Base-by-base conservation (phyloP, 2,888 invertebrate genomes). In the Drosophila rellima region DNA sequence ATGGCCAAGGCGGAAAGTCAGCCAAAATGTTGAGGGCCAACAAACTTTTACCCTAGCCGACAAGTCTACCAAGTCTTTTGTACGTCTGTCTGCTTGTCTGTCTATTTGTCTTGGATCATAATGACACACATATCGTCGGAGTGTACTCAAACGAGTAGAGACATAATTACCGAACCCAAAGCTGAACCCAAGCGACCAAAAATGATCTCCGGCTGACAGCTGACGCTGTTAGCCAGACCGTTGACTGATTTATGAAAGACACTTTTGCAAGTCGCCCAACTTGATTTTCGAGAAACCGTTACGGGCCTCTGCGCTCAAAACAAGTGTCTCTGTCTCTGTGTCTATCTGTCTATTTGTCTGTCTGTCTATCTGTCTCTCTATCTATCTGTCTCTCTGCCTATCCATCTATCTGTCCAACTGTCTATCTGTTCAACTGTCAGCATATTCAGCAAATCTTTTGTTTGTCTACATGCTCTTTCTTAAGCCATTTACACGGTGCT, bases 181-280 rank as follows among this genome's bases (percentile, higher is more conserved):
- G 77, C 76, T 82, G 81, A 70, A 79, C 82, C 82, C 76, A 73
- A 73, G 76, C 78, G 52, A 61, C 66, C 71, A 60, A 79, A 79
- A 82, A 80, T 82, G 85, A 85, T 81, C 85, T 85, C 68, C 73
- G 67, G 64, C 68, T 82, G 81, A 81, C 81, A 81, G 85, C 85
- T 82, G 85, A 81, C 85, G 82, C 78, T 79, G 75, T 50, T 75
- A 71, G 76, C 72, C 73, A 66, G 76, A 85, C 82, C 82, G 87
- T 76, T 82, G 82, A 82, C 82, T 82, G 82, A 82, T 82, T 82
- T 82, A 82, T 82, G 82, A 78, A 82, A 82, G 87, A 82, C 82
- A 82, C 87, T 86, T 83, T 82, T 82, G 82, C 82, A 83, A 82
- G 87, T 82, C 87, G 82, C 84, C 87, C 87, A 80, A 82, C 82